Base-by-base conservation (phyloP, 1,140 invertebrate species). In the Anadara kagoshimensis region DNA sequence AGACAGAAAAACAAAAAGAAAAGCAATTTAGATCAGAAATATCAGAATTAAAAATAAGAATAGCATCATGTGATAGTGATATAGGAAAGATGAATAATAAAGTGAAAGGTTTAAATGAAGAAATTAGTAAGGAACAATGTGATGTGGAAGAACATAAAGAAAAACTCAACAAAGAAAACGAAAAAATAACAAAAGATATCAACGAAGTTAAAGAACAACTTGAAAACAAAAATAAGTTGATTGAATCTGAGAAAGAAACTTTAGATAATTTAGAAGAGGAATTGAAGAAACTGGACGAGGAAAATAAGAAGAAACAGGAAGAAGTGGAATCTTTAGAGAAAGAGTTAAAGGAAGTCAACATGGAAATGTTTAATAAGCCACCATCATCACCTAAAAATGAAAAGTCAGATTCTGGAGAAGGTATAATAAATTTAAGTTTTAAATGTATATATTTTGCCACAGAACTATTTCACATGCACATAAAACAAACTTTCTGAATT, bases 301-400 rank as follows among this genome's bases (percentile, higher is more conserved):
- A 83, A 43, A 58, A 66, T 18, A 67, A 75, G 44, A 56, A 69
- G 26, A 45, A 73, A 7, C 64, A 76, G 14, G 73, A 71, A 26
- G 73, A 80, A 61, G 59, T 62, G 10, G 95, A 96, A 80, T 91
- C 93, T 76, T 89, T 97, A 67, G 94, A 96, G 8, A 91, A 94
- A 41, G 95, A 97, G 83, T 96, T 97, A 93, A 96, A 97, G 88
- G 94, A 96, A 86, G 95, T 95, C 1, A 97, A 97, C 89, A 89
- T 97, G 43, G 94, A 81, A 54, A 81, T 80, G 87, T 90, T 97
- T 47, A 93, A 93, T n/a, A 94, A 94, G 71, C 86, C 14, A 92
- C 93, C 14, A 57, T 57, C 36, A 29, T 36, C 0, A 11, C 20
- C 10, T 41, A 57, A 8, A 67, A 67, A 45, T 95, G 96, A 90